Percentiles rank a stretch among this genome's conserved stretches.
phyloP scores from a whole-genome alignment of 2,113 vertebrate genomes.

The Girardinichthys multiradiatus region DNA sequence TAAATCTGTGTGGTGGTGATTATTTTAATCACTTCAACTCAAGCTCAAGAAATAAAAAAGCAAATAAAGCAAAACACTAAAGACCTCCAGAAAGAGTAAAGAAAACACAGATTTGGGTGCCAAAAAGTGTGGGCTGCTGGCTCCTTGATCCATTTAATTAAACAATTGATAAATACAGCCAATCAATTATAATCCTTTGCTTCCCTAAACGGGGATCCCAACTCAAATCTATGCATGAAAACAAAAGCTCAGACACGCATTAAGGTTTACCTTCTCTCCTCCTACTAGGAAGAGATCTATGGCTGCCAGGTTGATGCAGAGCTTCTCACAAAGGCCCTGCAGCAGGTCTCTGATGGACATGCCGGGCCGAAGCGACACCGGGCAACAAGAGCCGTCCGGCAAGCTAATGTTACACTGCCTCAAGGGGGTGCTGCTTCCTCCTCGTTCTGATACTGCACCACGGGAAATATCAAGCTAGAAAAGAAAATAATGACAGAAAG shows the following conservation, averaged over 20 bases:
- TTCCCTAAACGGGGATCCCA: not conserved
- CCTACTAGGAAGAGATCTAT: conserved; percentile 95
- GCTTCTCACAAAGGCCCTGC: conserved; percentile 90
- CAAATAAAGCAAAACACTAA: not conserved
- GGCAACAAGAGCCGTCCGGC: conserved; percentile 89
- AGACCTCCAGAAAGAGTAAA: not conserved
- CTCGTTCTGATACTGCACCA: conserved; percentile 80
- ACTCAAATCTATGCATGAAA: not conserved
- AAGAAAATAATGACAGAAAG: conserved; percentile 2
- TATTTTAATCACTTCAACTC: not conserved
- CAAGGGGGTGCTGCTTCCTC: conserved; percentile 66
- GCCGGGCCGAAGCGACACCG: conserved; percentile 85
- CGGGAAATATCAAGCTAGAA: conserved; percentile 83
- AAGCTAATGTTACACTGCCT: conserved; percentile 90
- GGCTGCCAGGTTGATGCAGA: conserved; percentile 92
- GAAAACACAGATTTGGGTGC: too few species aligned
- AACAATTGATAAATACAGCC: not conserved
- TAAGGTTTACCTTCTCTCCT: conserved; percentile 90
- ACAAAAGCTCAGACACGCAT: not conserved
- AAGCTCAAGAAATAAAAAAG: not conserved
- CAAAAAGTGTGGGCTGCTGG: too few species aligned
- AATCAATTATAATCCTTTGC: not conserved
- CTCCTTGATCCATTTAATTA: not conserved
- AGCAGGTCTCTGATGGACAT: conserved; percentile 92
- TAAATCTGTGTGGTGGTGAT: not conserved